These are phyloP conservation scores for Brachionus manjavacas DNA, from an alignment of 1,140 invertebrate species.

Conservation along the genomic window DNA sequence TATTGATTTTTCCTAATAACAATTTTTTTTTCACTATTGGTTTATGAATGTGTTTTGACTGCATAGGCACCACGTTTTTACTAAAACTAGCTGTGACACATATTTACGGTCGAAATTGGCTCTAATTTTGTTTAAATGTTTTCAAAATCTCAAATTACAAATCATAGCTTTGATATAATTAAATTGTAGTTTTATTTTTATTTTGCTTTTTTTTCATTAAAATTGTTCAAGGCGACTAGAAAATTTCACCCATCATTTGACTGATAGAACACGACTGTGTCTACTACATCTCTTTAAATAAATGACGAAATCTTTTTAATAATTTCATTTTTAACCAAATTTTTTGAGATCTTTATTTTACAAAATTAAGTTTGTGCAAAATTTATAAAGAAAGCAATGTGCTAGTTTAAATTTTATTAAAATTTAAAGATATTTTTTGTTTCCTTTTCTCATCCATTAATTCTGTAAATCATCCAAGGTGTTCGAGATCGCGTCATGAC, in stretches of 20 bases:
- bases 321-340: too few relatives aligned
- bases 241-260: neutral
- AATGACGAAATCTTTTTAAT: too few relatives aligned
- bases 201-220: neutral
- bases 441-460: too few relatives aligned
- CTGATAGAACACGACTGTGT: neutral
- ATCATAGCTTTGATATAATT: slow-evolving; percentile 13
- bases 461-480: too few relatives aligned
- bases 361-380: too few relatives aligned
- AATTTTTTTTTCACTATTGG: neutral
- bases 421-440: too few relatives aligned
- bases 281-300: neutral
- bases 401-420: too few relatives aligned
- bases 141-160: neutral
- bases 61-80: neutral
- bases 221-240: slow-evolving; percentile 4
- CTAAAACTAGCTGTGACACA: slow-evolving; percentile 17
- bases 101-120: neutral
- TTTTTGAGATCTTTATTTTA: too few relatives aligned
- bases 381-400: too few relatives aligned
- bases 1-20: slow-evolving; percentile 24
- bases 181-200: neutral
- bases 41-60: neutral
- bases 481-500: too few relatives aligned
- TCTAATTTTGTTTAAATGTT: slow-evolving; percentile 25